These are phyloP conservation scores for Metopia argyrocephala DNA, from an alignment of 2,888 invertebrate species.

Conservation along the genomic window DNA sequence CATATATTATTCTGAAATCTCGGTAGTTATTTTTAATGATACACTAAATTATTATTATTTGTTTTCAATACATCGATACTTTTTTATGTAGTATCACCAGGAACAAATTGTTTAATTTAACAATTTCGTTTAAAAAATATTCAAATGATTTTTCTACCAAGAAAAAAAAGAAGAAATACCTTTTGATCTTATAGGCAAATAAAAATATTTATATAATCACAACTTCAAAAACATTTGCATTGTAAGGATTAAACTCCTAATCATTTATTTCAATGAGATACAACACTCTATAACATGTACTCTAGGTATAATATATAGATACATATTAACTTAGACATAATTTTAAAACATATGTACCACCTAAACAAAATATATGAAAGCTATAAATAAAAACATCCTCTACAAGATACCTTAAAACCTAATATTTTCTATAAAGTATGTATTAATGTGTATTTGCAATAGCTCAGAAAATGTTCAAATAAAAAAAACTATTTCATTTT, in stretches of 20 bases:
- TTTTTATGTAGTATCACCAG: neutral
- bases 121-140: neutral
- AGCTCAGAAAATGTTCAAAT: too few species aligned
- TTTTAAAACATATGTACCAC: slow-evolving; percentile 18
- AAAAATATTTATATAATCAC: neutral
- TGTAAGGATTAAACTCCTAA: neutral
- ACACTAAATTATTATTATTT: too few species aligned
- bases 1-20: neutral
- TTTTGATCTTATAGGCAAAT: slow-evolving; percentile 33
- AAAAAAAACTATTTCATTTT: too few species aligned
- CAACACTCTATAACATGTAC: neutral
- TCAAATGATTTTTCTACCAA: neutral
- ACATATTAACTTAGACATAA: neutral
- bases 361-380: slow-evolving; percentile 8
- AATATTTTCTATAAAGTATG: neutral
- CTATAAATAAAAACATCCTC: slow-evolving; percentile 4
- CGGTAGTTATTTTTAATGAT: too few species aligned
- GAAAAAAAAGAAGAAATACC: slow-evolving; percentile 10
- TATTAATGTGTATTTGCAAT: neutral
- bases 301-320: neutral
- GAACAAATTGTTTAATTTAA: too few species aligned
- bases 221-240: neutral
- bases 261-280: neutral
- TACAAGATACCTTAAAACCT: slow-evolving; percentile 39
- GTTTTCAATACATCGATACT: neutral